Conservation (phyloP, 2,113 vertebrate species). For the Rhagologus leucostigma region DNA sequence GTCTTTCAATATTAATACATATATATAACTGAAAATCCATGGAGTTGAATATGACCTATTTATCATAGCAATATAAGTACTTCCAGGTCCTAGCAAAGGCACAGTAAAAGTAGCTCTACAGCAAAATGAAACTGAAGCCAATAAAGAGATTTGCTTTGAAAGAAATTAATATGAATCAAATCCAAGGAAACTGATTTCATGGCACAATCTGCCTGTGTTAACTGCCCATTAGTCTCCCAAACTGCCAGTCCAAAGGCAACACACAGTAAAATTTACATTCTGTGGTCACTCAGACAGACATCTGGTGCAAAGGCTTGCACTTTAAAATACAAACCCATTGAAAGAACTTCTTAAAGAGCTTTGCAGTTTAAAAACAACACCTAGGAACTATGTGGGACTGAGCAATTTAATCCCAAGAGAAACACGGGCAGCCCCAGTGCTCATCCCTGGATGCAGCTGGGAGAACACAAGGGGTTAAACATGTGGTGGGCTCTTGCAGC, state of each 20-base stretch:
- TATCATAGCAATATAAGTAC: not conserved
- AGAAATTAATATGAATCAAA: not conserved
- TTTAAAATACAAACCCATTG: conserved; percentile 32
- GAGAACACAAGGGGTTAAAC: conserved; percentile 10
- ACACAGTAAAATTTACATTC: conserved; percentile 13
- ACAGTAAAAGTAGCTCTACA: not conserved
- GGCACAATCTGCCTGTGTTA: conserved; percentile 25
- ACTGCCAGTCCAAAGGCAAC: conserved; percentile 31
- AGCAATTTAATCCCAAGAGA: not conserved
- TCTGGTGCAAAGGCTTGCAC: not conserved
- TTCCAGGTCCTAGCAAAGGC: conserved; percentile 17
- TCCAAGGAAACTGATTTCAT: not conserved
- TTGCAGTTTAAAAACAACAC: not conserved
- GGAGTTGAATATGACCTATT: not conserved
- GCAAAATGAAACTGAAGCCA: conserved; percentile 4
- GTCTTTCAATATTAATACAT: not conserved
- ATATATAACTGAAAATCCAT: not conserved
- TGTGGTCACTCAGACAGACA: conserved; percentile 19
- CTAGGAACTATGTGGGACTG: not conserved
- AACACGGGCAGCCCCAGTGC: fast-evolving
- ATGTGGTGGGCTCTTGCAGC: not conserved
- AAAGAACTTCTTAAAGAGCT: conserved; percentile 1
- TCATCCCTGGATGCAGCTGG: not conserved
- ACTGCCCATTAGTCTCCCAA: not conserved
- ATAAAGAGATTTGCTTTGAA: not conserved